Evolutionary conservation across 2,113 vertebrate genomes (phyloP).

Genomic region (Tachysurus fulvidraco): DNA sequence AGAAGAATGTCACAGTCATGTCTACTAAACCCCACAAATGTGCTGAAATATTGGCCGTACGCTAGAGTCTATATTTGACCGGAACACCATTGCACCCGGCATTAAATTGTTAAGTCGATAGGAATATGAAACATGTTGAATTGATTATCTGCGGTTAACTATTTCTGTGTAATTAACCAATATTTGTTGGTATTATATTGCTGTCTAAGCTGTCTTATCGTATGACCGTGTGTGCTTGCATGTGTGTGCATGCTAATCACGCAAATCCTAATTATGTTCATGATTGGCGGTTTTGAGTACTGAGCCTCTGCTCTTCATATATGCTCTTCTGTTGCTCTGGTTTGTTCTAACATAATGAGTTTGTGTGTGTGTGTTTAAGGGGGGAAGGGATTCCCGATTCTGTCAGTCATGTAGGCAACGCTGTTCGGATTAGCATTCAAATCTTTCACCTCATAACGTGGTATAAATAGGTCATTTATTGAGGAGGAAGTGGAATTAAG

Average conservation of each 20-base stretch:
- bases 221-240: background rate
- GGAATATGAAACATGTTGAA: background rate
- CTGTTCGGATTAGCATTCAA: background rate
- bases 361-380: constrained; percentile 39
- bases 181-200: background rate
- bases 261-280: constrained; percentile 56
- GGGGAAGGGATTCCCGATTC: constrained; percentile 24
- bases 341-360: constrained; percentile 62
- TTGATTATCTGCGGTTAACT: background rate
- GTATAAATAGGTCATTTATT: background rate
- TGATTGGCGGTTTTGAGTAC: constrained; percentile 39
- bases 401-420: constrained; percentile 22
- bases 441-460: background rate
- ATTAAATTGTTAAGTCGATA: background rate
- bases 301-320: constrained; percentile 47
- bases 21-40: background rate
- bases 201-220: background rate
- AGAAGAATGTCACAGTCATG: background rate
- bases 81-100: too few relatives aligned
- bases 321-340: constrained; percentile 44
- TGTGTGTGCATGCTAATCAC: constrained; percentile 13
- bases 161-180: background rate
- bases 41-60: background rate
- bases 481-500: background rate
- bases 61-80: too few relatives aligned